Conservation (phyloP, 2,797 vertebrate genomes). For the Lagocephalus sceleratus region DNA sequence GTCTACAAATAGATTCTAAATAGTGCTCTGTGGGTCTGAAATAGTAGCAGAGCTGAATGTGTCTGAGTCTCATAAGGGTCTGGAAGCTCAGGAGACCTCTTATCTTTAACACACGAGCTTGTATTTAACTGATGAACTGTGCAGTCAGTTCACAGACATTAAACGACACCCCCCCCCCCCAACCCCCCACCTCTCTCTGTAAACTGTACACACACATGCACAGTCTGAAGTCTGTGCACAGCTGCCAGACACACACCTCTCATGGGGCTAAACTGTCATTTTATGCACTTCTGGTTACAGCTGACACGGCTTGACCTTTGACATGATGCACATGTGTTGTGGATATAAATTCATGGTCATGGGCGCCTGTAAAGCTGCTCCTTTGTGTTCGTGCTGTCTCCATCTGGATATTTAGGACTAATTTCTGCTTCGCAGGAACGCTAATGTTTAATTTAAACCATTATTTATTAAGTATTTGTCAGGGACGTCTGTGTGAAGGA, state of each 20-base stretch:
- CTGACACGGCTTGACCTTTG: conserved; percentile 50
- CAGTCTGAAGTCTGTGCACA: background rate
- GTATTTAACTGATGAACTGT: background rate
- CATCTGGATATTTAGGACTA: no score
- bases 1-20: no score
- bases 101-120: no score
- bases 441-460: background rate
- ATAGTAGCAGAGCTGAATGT: no score
- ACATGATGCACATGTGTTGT: conserved; percentile 47
- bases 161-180: no score
- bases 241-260: conserved; percentile 21
- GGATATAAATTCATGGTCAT: conserved; percentile 24
- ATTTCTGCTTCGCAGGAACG: no score
- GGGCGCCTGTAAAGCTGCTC: conserved; percentile 29
- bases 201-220: background rate
- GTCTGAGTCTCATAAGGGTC: no score
- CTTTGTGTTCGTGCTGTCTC: conserved; percentile 17
- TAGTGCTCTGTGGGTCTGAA: no score
- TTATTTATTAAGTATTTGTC: background rate
- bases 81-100: no score
- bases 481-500: background rate
- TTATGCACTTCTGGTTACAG: conserved; percentile 29
- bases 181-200: background rate
- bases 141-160: background rate
- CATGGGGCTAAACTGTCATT: conserved; percentile 24